Conservation (phyloP, 2,113 vertebrate genomes). For the Spea bombifrons region DNA sequence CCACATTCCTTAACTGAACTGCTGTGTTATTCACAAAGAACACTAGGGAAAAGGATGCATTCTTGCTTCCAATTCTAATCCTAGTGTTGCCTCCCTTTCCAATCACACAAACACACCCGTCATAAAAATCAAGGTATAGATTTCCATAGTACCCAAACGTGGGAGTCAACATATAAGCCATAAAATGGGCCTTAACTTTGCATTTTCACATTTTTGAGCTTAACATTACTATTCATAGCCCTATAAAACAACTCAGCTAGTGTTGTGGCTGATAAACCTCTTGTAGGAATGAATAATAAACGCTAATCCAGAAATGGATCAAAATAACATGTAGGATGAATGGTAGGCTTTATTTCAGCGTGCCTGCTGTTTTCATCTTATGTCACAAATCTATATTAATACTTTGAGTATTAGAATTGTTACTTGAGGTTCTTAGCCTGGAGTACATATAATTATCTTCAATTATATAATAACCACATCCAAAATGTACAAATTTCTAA, state of each 20-base stretch:
- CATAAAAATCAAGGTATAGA: neutral
- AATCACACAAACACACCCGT: too few relatives aligned
- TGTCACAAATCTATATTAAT: neutral
- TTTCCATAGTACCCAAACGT: too few relatives aligned
- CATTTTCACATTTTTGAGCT: too few relatives aligned
- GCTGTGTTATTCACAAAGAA: conserved; percentile 24
- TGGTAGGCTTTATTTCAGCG: neutral
- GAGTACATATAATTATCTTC: neutral
- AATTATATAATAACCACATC: too few relatives aligned
- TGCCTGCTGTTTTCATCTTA: neutral
- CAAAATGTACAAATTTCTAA: too few relatives aligned
- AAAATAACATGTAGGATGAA: neutral
- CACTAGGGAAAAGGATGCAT: conserved; percentile 21
- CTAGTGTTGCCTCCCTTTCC: neutral
- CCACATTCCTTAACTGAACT: conserved; percentile 35
- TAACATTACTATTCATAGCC: too few relatives aligned
- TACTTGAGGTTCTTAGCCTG: neutral
- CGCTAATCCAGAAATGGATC: neutral
- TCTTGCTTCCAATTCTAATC: conserved; percentile 29
- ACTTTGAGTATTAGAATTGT: neutral
- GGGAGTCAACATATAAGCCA: too few relatives aligned
- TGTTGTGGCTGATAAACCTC: too few relatives aligned
- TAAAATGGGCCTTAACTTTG: too few relatives aligned
- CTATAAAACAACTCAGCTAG: too few relatives aligned
- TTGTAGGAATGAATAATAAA: neutral